Evolutionary conservation across 2,888 invertebrate species (phyloP).

Genomic region (Melolontha melolontha): DNA sequence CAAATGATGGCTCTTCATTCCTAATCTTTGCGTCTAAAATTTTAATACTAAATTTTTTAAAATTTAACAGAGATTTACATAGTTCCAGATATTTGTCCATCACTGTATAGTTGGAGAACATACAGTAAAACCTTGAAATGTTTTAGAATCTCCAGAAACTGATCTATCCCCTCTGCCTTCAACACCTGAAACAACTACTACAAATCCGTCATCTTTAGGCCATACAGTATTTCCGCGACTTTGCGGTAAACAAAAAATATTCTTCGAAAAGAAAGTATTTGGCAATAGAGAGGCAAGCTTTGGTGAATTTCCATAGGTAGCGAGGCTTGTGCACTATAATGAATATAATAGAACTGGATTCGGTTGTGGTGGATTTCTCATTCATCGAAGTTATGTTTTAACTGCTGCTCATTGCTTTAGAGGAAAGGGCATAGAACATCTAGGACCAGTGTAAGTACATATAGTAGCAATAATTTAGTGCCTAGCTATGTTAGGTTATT

Average conservation of each 20-base stretch:
- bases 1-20: too few species aligned
- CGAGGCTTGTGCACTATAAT: slow-evolving; percentile 66
- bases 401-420: slow-evolving; percentile 69
- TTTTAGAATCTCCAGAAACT: too few species aligned
- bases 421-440: slow-evolving; percentile 44
- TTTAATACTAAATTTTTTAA: too few species aligned
- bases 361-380: slow-evolving; percentile 68
- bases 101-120: too few species aligned
- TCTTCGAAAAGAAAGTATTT: slow-evolving; percentile 56
- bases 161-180: too few species aligned
- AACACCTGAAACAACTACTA: background rate
- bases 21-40: too few species aligned
- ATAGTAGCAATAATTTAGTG: background rate
- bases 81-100: too few species aligned
- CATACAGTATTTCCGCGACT: slow-evolving; percentile 54
- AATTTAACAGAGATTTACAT: too few species aligned
- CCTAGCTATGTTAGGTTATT: too few species aligned
- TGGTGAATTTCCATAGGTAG: slow-evolving; percentile 71
- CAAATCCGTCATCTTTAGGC: slow-evolving; percentile 7
- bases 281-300: slow-evolving; percentile 65
- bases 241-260: slow-evolving; percentile 58
- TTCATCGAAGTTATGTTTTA: slow-evolving; percentile 68
- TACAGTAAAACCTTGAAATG: too few species aligned
- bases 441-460: slow-evolving; percentile 64
- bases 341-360: slow-evolving; percentile 53